Evolutionary conservation across 2,797 vertebrate species (phyloP), one percentile per base, ranked within the genome.

Genomic region (Pipistrellus pipistrellus): DNA sequence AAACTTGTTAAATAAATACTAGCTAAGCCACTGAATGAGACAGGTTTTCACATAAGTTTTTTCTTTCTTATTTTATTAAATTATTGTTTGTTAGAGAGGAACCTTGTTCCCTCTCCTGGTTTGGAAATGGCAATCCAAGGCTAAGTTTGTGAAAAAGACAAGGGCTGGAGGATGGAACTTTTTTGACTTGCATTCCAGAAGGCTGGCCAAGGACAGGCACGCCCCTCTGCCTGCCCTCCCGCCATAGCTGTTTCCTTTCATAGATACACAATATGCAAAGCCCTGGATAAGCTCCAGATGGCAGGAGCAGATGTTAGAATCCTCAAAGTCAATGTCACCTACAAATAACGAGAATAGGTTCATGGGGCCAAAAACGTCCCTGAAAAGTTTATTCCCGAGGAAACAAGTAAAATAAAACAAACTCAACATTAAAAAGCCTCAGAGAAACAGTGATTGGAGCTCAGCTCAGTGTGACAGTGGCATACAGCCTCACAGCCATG

Each of bases 361-460:
- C 10, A n/a, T 7, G 57, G 62, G 66, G n/a, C 3, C 15, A 48
- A 48, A 48, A 59, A 48, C 59, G 32, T 15, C 48, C 6, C 41
- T 51, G 59, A 8, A 25, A n/a, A 77, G 44, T 21, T 25, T 41
- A 69, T 76, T 75, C 32, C 30, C 18, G 25, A 75, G 57, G 2
- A 83, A 48, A 81, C 55, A 64, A 88, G 18, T 51, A 76, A 72
- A 86, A 46, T 46, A 68, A 88, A 87, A 48, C 48, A 83, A 93
- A 51, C 15, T 59, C 14, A 21, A 57, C 27, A 38, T 4, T 53
- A 32, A 10, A 53, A 66, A 75, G 32, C 1, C 14, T 41, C 69
- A 44, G 25, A 41, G 35, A 64, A 75, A 32, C 17, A 75, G 51
- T 64, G 64, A 53, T 10, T n/a, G 69, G 32, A 51, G 14, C 14